phyloP scores from a whole-genome alignment of 2,113 vertebrate species.

The Pyrgilauda ruficollis region DNA sequence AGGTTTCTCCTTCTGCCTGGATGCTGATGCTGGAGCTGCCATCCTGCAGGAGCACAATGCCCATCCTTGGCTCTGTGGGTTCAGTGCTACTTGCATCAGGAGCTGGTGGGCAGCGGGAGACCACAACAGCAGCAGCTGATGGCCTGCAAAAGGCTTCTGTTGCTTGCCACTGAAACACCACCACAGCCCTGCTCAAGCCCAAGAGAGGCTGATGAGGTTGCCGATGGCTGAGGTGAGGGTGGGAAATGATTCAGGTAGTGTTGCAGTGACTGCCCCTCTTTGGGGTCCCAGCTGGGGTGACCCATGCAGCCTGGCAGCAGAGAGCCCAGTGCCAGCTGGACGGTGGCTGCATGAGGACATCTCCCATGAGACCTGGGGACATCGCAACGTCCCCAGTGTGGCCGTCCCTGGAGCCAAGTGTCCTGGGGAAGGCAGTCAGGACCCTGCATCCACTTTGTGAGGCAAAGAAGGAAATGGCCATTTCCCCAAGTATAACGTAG shows the following conservation, averaged over 20 bases:
- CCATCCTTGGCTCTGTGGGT: rapidly evolving
- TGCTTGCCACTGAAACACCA: not conserved
- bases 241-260: not conserved
- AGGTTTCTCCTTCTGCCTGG: not conserved
- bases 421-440: not conserved
- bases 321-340: not conserved
- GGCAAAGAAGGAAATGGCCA: not conserved
- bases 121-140: not conserved
- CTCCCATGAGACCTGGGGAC: not conserved
- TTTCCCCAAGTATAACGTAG: rapidly evolving
- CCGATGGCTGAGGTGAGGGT: rapidly evolving
- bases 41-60: rapidly evolving
- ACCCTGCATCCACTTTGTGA: not conserved
- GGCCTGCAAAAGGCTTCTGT: not conserved
- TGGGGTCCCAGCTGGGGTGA: not conserved
- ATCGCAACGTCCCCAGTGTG: not conserved
- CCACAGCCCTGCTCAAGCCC: not conserved
- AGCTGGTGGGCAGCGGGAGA: not conserved
- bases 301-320: rapidly evolving
- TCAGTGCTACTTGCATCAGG: not conserved
- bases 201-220: rapidly evolving
- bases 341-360: not conserved
- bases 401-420: not conserved
- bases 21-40: not conserved
- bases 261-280: not conserved